Conservation (phyloP, 2,888 invertebrate genomes). For the Ligdia adustata region DNA sequence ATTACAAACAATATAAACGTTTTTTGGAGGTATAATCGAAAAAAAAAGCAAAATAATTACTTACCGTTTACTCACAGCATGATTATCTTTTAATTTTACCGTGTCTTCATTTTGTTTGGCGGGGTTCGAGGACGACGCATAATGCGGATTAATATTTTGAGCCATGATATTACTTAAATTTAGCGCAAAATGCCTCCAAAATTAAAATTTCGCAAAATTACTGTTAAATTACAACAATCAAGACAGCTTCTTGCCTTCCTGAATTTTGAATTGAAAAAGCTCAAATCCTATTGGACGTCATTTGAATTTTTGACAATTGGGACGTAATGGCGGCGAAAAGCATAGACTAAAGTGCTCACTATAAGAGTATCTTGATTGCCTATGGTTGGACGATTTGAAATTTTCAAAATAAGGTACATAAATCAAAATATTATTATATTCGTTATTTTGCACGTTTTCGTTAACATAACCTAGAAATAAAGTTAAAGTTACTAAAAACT, state of each 20-base stretch:
- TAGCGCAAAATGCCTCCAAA: too few relatives aligned
- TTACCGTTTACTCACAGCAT: constrained; percentile 96
- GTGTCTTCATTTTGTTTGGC: constrained; percentile 92
- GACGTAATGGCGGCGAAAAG: constrained; percentile 69
- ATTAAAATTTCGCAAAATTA: constrained; percentile 64
- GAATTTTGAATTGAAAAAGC: constrained; percentile 79
- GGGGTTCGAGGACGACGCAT: constrained; percentile 88
- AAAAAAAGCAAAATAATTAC: constrained; percentile 45
- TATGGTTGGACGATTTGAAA: too few relatives aligned
- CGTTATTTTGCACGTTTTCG: too few relatives aligned
- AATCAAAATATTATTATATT: too few relatives aligned
- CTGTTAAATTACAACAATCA: constrained; percentile 73
- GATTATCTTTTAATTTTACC: constrained; percentile 90
- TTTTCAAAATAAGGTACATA: too few relatives aligned
- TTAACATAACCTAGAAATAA: too few relatives aligned
- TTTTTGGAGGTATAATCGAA: too few relatives aligned
- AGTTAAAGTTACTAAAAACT: too few relatives aligned
- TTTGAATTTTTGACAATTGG: constrained; percentile 67
- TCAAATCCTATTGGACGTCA: constrained; percentile 76
- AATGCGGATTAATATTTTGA: constrained; percentile 94
- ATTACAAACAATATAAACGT: too few relatives aligned
- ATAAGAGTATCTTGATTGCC: constrained; percentile 18
- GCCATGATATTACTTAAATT: constrained; percentile 86
- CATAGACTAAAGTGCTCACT: constrained; percentile 47
- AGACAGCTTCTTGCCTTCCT: constrained; percentile 74